phyloP scores from a whole-genome alignment of 2,113 vertebrate genomes.

The Mus pahari region DNA sequence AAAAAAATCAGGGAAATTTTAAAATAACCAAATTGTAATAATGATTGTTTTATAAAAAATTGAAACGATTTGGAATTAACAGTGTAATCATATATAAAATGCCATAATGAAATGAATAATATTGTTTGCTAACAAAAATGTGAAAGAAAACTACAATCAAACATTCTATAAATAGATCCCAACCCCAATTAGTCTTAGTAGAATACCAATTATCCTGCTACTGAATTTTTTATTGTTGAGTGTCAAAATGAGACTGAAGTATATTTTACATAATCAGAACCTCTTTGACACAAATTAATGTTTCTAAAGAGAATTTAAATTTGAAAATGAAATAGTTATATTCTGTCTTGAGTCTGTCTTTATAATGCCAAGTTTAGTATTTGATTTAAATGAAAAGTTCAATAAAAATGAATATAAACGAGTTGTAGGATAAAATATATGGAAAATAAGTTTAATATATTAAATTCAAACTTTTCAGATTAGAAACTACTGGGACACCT shows the following conservation, averaged over 20 bases:
- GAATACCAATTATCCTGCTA: neutral
- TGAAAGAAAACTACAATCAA: neutral
- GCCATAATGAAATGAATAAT: neutral
- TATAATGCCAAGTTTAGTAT: neutral
- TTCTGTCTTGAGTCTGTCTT: neutral
- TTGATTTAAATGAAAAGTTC: neutral
- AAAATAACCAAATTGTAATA: neutral
- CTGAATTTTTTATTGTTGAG: neutral
- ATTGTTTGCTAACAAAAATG: neutral
- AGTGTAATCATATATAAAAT: neutral
- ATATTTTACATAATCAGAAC: neutral
- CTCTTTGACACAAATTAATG: neutral
- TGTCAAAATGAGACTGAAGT: neutral
- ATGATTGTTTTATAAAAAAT: neutral
- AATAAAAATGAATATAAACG: neutral
- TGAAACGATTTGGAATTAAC: neutral
- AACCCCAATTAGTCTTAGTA: neutral
- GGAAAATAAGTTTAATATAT: neutral
- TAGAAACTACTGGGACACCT: neutral
- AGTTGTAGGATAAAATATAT: neutral
- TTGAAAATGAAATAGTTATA: neutral
- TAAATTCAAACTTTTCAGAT: neutral
- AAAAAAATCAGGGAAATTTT: neutral
- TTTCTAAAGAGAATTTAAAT: neutral
- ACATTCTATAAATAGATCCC: neutral